These are phyloP conservation scores for Sarcophaga subvicina DNA, from an alignment of 2,888 invertebrate species.

Conservation along the genomic window DNA sequence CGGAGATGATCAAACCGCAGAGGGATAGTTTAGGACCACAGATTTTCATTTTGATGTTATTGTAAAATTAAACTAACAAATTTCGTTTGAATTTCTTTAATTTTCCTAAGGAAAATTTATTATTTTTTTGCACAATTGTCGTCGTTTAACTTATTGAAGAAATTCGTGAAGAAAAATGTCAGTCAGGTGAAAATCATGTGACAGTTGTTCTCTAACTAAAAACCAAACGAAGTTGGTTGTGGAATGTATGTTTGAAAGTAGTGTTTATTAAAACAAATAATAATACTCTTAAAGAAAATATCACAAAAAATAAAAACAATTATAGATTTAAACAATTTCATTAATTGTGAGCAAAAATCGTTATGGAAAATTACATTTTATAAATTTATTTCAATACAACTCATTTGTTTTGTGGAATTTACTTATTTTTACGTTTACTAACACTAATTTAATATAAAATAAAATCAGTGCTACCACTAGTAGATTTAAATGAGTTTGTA, in stretches of 20 bases:
- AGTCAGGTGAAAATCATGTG: conserved; percentile 82
- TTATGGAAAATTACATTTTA: background rate
- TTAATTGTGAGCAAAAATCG: too few species aligned
- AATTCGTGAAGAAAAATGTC: conserved; percentile 75
- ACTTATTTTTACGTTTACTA: background rate
- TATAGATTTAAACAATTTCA: background rate
- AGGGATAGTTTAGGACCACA: conserved; percentile 97
- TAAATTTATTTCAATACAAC: conserved; percentile 14
- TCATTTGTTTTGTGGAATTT: conserved; percentile 12
- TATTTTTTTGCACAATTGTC: conserved; percentile 63
- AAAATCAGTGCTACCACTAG: background rate
- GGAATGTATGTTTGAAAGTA: conserved; percentile 30
- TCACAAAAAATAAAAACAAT: background rate
- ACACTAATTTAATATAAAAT: background rate
- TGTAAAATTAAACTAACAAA: conserved; percentile 44
- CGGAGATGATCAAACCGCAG: conserved; percentile 94
- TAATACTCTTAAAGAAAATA: background rate
- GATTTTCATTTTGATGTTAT: conserved; percentile 85
- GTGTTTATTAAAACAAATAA: background rate
- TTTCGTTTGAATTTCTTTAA: conserved; percentile 61
- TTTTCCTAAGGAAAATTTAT: conserved; percentile 70
- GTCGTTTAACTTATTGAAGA: conserved; percentile 67
- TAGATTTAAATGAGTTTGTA: too few species aligned
- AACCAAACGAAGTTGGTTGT: conserved; percentile 61
- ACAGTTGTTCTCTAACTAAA: conserved; percentile 74